Base-by-base conservation (phyloP, 2,113 vertebrate genomes). In the Platycercus adscitus region DNA sequence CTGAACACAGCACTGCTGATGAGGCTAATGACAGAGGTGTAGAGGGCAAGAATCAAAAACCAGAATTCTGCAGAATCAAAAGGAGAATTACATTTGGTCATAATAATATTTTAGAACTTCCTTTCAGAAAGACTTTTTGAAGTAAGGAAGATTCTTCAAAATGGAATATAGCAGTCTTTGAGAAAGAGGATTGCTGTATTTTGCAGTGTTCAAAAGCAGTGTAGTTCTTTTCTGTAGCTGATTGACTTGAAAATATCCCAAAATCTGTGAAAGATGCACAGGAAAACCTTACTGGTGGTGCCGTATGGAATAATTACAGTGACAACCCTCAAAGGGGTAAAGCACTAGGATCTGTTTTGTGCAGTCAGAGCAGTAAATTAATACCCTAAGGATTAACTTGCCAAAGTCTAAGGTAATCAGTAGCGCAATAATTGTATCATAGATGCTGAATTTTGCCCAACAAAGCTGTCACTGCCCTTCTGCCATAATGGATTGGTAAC, bases 331-430 rank as follows among this genome's bases (percentile, higher is more conserved):
- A 76, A 77, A 92, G 69, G 94, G 71, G 16, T 84, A 92, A 84
- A 93, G 35, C 53, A 63, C 39, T 87, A 81, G 46, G 69, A 95
- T 97, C 50, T 88, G 64, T 96, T 94, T 73, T 93, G 70, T 64
- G 52, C 53, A 88, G 65, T 72, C 88, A 33, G 60, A 65, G 68
- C 70, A 93, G 84, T 86, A 97, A 97, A 97, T 97, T 91, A 98
- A 97, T 97, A 78, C 96, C 85, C 93, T 26, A 69, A 92, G 96
- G 94, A 96, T 68, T 93, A 68, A 64, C 25, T 93, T 29, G 8
- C 37, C 29, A 39, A 75, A 81, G 72, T 76, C 86, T 95, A 86
- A 97, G 94, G 66, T 88, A 95, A 97, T 96, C 82, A 86, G 94
- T 90, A 91, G 44, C 3, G 1, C 65, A 93, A 95, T 97, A 90